Evolutionary conservation across 2,113 vertebrate species (phyloP).

Genomic region (Leucosticte australis): DNA sequence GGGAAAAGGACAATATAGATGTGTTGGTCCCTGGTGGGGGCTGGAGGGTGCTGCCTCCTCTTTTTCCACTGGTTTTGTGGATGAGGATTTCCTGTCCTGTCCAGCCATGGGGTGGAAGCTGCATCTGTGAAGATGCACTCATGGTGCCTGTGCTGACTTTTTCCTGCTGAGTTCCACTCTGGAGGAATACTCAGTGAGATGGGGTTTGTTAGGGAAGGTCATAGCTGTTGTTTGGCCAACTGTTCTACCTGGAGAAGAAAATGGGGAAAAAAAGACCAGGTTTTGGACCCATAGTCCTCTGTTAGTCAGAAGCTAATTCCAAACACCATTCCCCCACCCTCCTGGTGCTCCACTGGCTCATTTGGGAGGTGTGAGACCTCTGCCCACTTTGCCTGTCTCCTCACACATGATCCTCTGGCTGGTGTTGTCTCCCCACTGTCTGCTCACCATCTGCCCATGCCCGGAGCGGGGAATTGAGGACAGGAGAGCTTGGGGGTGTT

Average conservation of each 20-base stretch:
- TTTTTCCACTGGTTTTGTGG: background rate
- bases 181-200: background rate
- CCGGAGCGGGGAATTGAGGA: background rate
- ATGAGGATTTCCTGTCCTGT: background rate
- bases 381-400: background rate
- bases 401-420: background rate
- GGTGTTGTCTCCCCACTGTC: background rate
- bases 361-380: background rate
- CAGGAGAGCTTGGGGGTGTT: background rate
- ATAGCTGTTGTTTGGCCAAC: background rate
- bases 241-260: background rate
- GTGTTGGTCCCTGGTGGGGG: background rate
- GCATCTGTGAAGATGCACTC: background rate
- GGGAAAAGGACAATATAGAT: background rate
- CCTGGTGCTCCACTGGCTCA: background rate
- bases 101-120: background rate
- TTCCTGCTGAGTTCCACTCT: background rate
- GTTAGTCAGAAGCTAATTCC: background rate
- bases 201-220: background rate
- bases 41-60: background rate
- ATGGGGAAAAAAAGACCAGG: accelerated
- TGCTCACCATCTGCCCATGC: background rate
- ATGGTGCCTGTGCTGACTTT: background rate
- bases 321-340: background rate
- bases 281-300: background rate